Base-by-base conservation (phyloP, 2,797 vertebrate species). In the Phataginus tricuspis region DNA sequence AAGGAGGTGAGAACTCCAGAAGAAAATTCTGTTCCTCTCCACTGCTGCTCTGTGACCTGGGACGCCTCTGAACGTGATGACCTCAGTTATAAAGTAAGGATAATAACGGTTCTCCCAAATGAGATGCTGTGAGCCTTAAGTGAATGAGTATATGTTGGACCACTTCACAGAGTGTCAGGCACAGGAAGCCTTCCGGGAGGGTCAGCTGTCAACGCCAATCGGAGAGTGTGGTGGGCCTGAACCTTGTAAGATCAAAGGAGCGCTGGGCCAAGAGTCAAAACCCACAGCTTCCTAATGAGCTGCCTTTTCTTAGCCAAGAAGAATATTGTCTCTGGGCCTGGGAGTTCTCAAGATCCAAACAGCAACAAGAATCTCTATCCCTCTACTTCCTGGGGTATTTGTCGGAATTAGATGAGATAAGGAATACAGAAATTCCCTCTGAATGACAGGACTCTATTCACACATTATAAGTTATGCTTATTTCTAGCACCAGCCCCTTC, bases 131-230 rank as follows among this genome's bases (percentile, higher is more conserved):
- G 74, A 51, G 53, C 2, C 15, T 18, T n/a, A 21, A 4, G 0
- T 45, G 45, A 45, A 11, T 45, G 16, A 55, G 37, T 18, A 42
- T 0, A 7, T 4, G 1, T 3, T 27, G 77, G 64, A 1, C 45
- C 11, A 6, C n/a, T 27, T 34, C 6, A 6, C 12, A 9, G 29
- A 7, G 4, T 7, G 23, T 4, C 4, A 0, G 19, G 23, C 42
- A 31, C 66, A 2, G 31, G 34, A 19, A 25, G 53, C 0, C 79
- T 45, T 31, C 34, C 34, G 39, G 0, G 61, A n/a, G 1, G 1
- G 23, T 31, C 13, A 12, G 25, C 14, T 31, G 53, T 13, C 25
- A 0, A 45, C 45, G 11, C 45, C 45, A 45, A 45, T 11, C 45
- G 5, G 49, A 45, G 39, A 42, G 12, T 4, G 21, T 8, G 27